A percentile compares a stretch with the other conserved stretches of the same genome.
Evolutionary conservation across 2,888 invertebrate genomes (phyloP).

Genomic region (Rhogogaster chlorosoma): DNA sequence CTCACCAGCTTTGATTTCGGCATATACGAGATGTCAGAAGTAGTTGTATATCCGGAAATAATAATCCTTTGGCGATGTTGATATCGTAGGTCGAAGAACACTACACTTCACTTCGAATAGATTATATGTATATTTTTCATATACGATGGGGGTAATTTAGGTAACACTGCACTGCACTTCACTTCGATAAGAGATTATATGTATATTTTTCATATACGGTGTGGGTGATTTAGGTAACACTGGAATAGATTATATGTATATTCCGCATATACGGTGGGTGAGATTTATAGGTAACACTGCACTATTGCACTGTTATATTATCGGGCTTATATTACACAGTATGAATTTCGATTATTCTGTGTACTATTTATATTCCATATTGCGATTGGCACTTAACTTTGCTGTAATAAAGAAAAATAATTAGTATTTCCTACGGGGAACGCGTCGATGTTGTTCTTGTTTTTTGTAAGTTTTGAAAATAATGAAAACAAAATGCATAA

Average conservation of each 20-base stretch:
- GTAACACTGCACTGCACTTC: background rate
- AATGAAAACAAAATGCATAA: too few species aligned
- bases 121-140: background rate
- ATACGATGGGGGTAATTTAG: background rate
- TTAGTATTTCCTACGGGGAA: too few species aligned
- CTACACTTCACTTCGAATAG: background rate
- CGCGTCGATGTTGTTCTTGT: too few species aligned
- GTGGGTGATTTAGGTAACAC: background rate
- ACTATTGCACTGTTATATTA: background rate
- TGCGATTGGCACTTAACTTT: background rate
- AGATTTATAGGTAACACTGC: background rate
- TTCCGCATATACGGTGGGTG: background rate
- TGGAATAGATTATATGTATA: background rate
- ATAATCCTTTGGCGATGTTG: background rate
- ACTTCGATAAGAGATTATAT: background rate
- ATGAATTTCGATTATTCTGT: background rate
- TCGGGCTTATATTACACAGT: background rate
- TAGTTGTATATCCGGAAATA: background rate
- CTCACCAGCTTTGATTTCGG: background rate
- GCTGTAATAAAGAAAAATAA: background rate
- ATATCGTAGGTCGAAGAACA: background rate
- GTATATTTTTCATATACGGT: background rate
- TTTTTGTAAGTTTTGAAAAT: too few species aligned
- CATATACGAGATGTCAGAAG: background rate
- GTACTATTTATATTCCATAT: background rate